Evolutionary conservation across 2,888 invertebrate species (phyloP).

Genomic region (Nemotelus pantherinus): DNA sequence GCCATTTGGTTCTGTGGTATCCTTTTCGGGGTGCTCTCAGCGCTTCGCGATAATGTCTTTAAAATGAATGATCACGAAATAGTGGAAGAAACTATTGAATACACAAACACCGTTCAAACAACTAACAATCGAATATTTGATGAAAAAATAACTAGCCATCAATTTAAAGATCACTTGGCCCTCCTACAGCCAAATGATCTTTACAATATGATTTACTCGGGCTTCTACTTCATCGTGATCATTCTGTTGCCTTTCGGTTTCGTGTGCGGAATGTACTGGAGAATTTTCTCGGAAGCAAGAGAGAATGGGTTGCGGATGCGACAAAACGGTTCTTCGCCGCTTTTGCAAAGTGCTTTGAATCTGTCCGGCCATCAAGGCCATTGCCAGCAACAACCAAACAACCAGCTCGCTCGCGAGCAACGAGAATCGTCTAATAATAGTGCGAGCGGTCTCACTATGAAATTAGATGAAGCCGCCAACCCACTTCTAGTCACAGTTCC

Average conservation of each 20-base stretch:
- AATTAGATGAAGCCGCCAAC: constrained; percentile 58
- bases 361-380: constrained; percentile 54
- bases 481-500: constrained; percentile 52
- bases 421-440: constrained; percentile 53
- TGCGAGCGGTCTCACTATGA: constrained; percentile 62
- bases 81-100: constrained; percentile 2
- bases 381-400: constrained; percentile 37
- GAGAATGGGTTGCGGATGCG: constrained; percentile 64
- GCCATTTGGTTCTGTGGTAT: constrained; percentile 63
- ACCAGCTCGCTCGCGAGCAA: constrained; percentile 22
- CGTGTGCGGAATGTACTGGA: constrained; percentile 65
- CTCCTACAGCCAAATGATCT: constrained; percentile 45
- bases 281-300: constrained; percentile 64
- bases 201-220: constrained; percentile 60
- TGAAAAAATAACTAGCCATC: constrained; percentile 11
- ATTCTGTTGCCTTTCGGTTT: constrained; percentile 64
- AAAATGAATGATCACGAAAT: constrained; percentile 2
- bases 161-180: constrained; percentile 9
- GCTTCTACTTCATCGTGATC: constrained; percentile 62
- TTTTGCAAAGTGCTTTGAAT: constrained; percentile 64
- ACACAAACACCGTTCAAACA: constrained; percentile 36
- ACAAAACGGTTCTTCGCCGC: constrained; percentile 64
- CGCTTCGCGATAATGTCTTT: constrained; percentile 60
- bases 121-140: constrained; percentile 27
- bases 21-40: constrained; percentile 63